These are phyloP conservation scores for Himalopsyche kuldschensis DNA, from an alignment of 2,888 invertebrate species.

Conservation along the genomic window DNA sequence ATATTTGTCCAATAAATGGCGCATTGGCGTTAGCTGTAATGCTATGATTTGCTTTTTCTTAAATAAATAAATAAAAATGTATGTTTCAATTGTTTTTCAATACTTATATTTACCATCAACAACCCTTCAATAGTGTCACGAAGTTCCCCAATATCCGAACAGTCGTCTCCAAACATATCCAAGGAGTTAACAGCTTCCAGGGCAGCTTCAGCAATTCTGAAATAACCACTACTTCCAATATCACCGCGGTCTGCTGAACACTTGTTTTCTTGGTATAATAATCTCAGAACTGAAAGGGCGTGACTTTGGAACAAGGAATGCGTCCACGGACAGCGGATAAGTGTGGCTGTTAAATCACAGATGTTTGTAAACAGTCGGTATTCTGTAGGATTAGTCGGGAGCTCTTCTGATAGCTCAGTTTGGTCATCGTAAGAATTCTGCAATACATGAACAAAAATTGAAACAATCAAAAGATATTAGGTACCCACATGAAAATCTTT, in stretches of 20 bases:
- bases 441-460: neutral
- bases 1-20: too few species aligned
- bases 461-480: neutral
- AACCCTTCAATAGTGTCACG: constrained; percentile 4
- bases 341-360: constrained; percentile 26
- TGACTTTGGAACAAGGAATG: neutral
- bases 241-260: neutral
- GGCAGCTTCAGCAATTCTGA: constrained; percentile 22
- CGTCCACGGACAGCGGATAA: neutral
- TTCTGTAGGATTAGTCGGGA: neutral
- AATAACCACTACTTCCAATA: constrained; percentile 4
- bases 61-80: too few species aligned
- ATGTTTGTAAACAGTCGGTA: constrained; percentile 31
- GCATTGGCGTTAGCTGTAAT: too few species aligned
- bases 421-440: neutral
- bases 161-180: neutral
- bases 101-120: neutral
- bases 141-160: neutral
- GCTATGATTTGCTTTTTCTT: too few species aligned
- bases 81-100: constrained; percentile 9
- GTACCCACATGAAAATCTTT: too few species aligned
- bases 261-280: neutral
- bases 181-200: constrained; percentile 8
- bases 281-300: neutral
- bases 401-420: constrained; percentile 14